Conservation (phyloP, 2,888 invertebrate genomes). For the Limenitis camilla region DNA sequence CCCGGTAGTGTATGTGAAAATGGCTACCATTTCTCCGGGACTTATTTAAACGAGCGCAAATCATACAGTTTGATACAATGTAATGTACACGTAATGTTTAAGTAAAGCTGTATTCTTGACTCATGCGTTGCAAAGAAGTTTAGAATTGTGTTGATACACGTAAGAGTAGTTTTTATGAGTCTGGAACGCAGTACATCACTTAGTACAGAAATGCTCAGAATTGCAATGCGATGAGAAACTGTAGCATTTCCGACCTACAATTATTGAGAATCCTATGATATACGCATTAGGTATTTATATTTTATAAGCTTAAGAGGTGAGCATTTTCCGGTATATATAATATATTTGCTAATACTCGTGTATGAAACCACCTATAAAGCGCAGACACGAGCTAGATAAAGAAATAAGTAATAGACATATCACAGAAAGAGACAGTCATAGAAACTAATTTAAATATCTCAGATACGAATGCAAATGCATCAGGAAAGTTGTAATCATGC, state of each 20-base stretch:
- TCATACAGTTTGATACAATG: conserved; percentile 26
- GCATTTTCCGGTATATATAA: too few species aligned
- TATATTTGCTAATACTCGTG: too few species aligned
- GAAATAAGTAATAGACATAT: too few species aligned
- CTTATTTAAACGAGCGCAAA: conserved; percentile 45
- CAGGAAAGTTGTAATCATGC: background rate
- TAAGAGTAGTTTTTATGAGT: conserved; percentile 1
- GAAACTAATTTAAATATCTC: conserved; percentile 3
- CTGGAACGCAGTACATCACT: background rate
- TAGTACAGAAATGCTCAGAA: background rate
- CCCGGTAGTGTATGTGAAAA: conserved; percentile 55
- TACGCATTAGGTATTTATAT: too few species aligned
- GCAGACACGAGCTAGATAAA: too few species aligned
- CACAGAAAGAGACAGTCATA: background rate
- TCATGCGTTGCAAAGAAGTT: conserved; percentile 6
- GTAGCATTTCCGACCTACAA: background rate
- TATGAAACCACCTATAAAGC: too few species aligned
- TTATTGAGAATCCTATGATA: background rate
- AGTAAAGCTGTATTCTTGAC: conserved; percentile 4
- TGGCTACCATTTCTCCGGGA: conserved; percentile 58
- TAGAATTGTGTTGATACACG: conserved; percentile 11
- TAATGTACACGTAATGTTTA: background rate
- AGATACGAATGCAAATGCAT: conserved; percentile 1
- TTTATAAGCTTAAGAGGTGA: too few species aligned
- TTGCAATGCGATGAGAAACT: background rate